These are phyloP conservation scores for Boloria euphrosyne DNA, from an alignment of 2,888 invertebrate species.

Conservation along the genomic window DNA sequence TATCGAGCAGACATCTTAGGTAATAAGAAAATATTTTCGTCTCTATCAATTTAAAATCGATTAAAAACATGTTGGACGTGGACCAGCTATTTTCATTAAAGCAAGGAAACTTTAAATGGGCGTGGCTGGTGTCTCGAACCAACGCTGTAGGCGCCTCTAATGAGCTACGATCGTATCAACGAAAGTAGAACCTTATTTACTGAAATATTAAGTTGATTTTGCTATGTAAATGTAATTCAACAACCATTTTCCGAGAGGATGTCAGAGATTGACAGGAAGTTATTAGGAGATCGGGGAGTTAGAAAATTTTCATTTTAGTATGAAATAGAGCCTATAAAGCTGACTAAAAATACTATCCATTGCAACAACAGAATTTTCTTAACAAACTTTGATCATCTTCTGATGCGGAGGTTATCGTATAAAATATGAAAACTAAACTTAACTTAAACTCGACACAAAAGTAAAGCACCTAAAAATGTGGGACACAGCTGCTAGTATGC, in stretches of 20 bases:
- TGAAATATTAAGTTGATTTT: slow-evolving; percentile 41
- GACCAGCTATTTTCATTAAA: slow-evolving; percentile 54
- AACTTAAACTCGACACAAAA: not conserved
- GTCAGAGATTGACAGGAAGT: slow-evolving; percentile 49
- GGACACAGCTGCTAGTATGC: slow-evolving; percentile 13
- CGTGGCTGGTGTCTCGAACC: slow-evolving; percentile 55
- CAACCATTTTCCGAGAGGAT: slow-evolving; percentile 44
- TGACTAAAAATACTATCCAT: not conserved
- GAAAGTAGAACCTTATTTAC: slow-evolving; percentile 53
- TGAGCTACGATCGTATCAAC: slow-evolving; percentile 49
- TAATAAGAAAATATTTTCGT: slow-evolving; percentile 24
- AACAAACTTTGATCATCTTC: too few species aligned
- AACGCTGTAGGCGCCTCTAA: slow-evolving; percentile 57
- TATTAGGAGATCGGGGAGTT: slow-evolving; percentile 45
- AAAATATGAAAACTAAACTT: too few species aligned
- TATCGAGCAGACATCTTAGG: not conserved
- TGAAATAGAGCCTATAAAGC: slow-evolving; percentile 11
- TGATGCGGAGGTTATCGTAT: too few species aligned
- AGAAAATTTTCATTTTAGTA: slow-evolving; percentile 40
- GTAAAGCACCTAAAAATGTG: slow-evolving; percentile 8
- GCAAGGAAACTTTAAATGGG: slow-evolving; percentile 47
- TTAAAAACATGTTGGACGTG: slow-evolving; percentile 46
- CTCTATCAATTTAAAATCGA: slow-evolving; percentile 40
- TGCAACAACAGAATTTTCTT: too few species aligned
- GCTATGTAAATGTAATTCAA: slow-evolving; percentile 28